Evolutionary conservation across 2,888 invertebrate species (phyloP).

Genomic region (Synergus gifuensis): DNA sequence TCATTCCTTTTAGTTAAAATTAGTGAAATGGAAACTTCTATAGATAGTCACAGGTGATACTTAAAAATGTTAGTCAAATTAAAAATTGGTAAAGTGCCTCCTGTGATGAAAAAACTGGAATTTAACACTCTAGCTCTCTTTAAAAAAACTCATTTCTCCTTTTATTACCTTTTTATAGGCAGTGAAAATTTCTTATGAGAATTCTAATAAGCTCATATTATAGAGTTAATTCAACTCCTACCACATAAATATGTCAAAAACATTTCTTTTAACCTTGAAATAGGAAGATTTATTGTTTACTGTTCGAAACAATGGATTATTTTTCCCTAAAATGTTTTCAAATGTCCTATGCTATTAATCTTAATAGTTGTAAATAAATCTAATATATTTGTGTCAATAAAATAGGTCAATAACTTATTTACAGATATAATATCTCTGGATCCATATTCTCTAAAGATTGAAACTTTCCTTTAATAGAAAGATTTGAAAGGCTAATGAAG

Average conservation of each 20-base stretch:
- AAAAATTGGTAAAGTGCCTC: too few relatives aligned
- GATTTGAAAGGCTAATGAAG: neutral
- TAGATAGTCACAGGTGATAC: too few relatives aligned
- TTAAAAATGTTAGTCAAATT: too few relatives aligned
- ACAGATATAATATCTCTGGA: neutral
- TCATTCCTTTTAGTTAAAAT: too few relatives aligned
- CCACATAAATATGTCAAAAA: too few relatives aligned
- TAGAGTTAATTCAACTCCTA: too few relatives aligned
- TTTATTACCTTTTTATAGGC: neutral
- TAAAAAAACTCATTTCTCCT: neutral
- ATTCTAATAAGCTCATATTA: neutral
- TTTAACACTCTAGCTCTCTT: slow-evolving; percentile 16
- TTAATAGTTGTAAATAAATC: neutral
- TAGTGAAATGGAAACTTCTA: too few relatives aligned
- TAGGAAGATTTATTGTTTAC: neutral
- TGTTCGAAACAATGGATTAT: neutral
- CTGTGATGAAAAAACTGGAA: neutral
- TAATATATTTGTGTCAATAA: neutral
- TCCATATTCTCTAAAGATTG: neutral
- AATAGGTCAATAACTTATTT: neutral
- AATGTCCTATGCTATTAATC: neutral
- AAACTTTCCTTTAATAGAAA: neutral
- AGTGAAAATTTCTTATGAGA: neutral
- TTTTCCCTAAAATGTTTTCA: neutral
- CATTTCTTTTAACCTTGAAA: neutral